phyloP scores from a whole-genome alignment of 2,797 vertebrate species.

The Ibycter americanus region DNA sequence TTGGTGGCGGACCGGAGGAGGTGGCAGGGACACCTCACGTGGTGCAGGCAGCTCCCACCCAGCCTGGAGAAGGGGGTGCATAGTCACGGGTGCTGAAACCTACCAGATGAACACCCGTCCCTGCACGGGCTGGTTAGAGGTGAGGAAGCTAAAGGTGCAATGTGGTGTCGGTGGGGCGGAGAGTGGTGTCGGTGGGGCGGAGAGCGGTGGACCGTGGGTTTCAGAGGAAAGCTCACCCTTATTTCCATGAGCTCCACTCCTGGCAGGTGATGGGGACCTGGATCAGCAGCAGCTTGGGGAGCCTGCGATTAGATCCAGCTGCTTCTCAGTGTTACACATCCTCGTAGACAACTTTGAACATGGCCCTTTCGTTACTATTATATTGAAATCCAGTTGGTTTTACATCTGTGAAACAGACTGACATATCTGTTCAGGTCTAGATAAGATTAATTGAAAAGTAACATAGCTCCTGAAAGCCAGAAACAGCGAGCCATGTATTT shows the following conservation, averaged over 20 bases:
- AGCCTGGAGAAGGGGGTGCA: background rate
- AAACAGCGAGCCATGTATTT: background rate
- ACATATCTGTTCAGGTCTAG: background rate
- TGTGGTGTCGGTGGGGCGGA: background rate
- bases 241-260: background rate
- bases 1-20: no score
- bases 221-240: background rate
- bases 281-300: no score
- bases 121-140: background rate
- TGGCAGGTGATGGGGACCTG: no score
- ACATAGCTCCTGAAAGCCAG: background rate
- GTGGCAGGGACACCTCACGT: fast-evolving
- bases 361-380: background rate
- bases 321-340: background rate
- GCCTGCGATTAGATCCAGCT: background rate
- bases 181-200: no score
- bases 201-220: background rate
- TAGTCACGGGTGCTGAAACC: background rate
- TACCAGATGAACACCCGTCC: background rate
- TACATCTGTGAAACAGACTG: background rate
- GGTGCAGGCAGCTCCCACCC: background rate
- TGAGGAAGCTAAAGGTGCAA: background rate
- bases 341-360: background rate
- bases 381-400: background rate
- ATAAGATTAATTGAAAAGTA: background rate